A percentile compares a stretch with the other conserved stretches of the same genome.
Conservation (phyloP, 2,113 vertebrate species). For the Corythaixoides concolor region DNA sequence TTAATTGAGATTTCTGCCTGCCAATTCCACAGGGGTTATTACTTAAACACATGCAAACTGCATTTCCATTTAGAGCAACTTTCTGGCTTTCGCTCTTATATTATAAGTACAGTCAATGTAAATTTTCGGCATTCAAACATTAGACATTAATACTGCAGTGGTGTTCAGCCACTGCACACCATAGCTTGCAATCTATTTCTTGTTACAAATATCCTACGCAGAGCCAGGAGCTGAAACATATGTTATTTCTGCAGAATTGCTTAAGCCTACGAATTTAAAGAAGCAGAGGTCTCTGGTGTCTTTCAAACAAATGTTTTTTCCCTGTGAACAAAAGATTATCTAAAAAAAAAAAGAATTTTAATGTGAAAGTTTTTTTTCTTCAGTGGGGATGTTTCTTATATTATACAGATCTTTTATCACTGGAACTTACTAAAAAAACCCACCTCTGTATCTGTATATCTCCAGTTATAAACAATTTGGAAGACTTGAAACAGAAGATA, state of each 20-base stretch:
- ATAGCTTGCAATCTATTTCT: not conserved
- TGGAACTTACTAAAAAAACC: not conserved
- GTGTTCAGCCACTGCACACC: not conserved
- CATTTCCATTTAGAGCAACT: slow-evolving; percentile 58
- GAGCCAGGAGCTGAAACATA: not conserved
- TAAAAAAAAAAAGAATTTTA: not conserved
- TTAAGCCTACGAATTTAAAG: not conserved
- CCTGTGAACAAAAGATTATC: not conserved
- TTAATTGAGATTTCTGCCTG: slow-evolving; percentile 71
- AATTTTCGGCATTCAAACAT: slow-evolving; percentile 21
- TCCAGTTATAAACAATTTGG: not conserved
- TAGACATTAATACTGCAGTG: not conserved
- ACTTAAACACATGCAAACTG: slow-evolving; percentile 62
- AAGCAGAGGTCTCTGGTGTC: not conserved
- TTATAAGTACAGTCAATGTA: not conserved
- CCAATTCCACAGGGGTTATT: slow-evolving; percentile 59
- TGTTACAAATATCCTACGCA: not conserved
- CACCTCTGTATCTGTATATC: not conserved
- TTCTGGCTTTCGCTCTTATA: not conserved
- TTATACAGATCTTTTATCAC: not conserved
- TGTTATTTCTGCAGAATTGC: not conserved
- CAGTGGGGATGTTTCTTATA: fast-evolving
- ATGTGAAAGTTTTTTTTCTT: not conserved
- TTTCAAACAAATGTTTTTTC: not conserved
- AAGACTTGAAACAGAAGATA: not conserved